Evolutionary conservation across 2,113 vertebrate species (phyloP), one percentile per base, ranked within the genome.

Genomic region (Phocoena sinus): DNA sequence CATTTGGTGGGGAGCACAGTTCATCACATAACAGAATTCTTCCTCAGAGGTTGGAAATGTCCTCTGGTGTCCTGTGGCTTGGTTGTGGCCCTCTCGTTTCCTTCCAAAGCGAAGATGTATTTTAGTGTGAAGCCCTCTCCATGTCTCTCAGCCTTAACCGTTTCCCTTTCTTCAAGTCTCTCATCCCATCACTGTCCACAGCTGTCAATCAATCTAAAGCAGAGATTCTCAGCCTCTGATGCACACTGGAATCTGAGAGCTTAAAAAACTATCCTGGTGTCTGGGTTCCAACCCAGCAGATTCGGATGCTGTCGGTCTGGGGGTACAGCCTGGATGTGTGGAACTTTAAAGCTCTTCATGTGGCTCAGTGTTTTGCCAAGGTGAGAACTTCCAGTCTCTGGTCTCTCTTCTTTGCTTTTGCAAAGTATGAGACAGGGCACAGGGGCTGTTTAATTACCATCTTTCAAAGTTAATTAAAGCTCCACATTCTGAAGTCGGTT

Each of bases 391-490:
- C 68, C n/a, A 25, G 56, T 6, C 11, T 56, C 47, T 36, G 56
- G 17, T 68, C 47, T 89, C 44, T 77, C 53, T 70, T 56, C 60
- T 70, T 71, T 10, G 12, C 68, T 74, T 96, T 94, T 88, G 76
- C 44, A 84, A 92, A 95, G n/a, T 36, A 50, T 63, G 70, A 92
- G 56, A 53, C 23, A 10, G 74, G 47, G 33, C 44, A 95, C 33
- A 7, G 63, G 47, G 56, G 41, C 60, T 85, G 17, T 89, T 96
- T 95, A 96, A 96, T 89, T 91, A 95, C 53, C 33, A 50, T 92
- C 92, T 98, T 85, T 56, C 89, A 23, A 95, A 87, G 98, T 96
- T 96, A 97, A 96, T 97, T 92, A 97, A 97, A 95, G 44, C 44
- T 91, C 28, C 77, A 63, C 90, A 96, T 77, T 94, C 77, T 50